phyloP scores from a whole-genome alignment of 2,888 invertebrate genomes.

The Micropterix aruncella region DNA sequence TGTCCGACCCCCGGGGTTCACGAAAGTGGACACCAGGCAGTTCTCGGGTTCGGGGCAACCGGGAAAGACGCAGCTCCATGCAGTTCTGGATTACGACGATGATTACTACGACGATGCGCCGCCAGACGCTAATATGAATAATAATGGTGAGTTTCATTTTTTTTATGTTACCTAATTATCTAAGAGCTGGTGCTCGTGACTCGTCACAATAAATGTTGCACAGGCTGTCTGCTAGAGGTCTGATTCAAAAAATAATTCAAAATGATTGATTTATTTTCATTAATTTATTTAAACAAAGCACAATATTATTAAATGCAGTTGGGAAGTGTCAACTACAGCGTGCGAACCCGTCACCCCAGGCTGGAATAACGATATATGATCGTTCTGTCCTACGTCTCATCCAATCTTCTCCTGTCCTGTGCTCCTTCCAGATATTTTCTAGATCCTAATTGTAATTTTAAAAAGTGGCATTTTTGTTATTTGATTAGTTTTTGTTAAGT shows the following conservation, averaged over 20 bases:
- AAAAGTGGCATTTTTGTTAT: too few relatives aligned
- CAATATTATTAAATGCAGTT: too few relatives aligned
- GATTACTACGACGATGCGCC: constrained; percentile 48
- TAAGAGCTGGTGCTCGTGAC: constrained; percentile 3
- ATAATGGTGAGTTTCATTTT: constrained; percentile 3
- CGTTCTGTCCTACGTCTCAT: too few relatives aligned
- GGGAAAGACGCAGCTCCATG: constrained; percentile 52
- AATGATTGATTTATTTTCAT: constrained; percentile 1
- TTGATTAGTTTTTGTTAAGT: not conserved
- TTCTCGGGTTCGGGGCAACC: constrained; percentile 31
- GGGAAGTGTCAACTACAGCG: too few relatives aligned
- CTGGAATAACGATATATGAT: too few relatives aligned
- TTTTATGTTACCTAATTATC: constrained; percentile 3
- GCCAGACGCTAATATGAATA: constrained; percentile 18
- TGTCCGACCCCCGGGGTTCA: constrained; percentile 47
- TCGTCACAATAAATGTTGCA: not conserved
- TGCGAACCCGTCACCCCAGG: too few relatives aligned
- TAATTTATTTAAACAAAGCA: not conserved
- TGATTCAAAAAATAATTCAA: not conserved
- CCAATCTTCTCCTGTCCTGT: too few relatives aligned
- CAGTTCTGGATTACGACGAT: constrained; percentile 57
- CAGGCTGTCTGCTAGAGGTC: not conserved
- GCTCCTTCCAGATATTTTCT: too few relatives aligned
- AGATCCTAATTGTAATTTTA: too few relatives aligned
- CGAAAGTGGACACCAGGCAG: constrained; percentile 43